Conservation (phyloP, 2,113 vertebrate genomes). For the Notothenia rossii region DNA sequence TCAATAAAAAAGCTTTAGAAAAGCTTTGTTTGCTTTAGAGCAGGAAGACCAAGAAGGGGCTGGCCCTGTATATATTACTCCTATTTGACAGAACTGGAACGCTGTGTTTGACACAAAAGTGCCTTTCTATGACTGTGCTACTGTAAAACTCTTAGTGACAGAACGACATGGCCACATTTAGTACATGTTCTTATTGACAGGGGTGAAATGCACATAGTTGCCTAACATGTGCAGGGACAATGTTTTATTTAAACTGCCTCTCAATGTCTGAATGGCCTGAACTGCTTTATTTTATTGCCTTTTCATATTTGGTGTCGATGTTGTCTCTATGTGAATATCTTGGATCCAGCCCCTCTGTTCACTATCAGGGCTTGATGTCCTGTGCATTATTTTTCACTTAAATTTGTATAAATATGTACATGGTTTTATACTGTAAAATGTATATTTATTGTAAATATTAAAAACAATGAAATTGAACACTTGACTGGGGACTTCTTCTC, state of each 20-base stretch:
- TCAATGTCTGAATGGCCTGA: constrained; percentile 80
- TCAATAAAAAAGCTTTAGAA: constrained; percentile 75
- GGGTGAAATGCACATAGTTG: constrained; percentile 72
- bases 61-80: constrained; percentile 80
- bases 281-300: constrained; percentile 64
- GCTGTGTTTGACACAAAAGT: constrained; percentile 82
- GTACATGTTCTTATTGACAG: constrained; percentile 63
- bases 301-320: constrained; percentile 69
- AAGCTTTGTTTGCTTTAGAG: constrained; percentile 80
- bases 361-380: constrained; percentile 93
- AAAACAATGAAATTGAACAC: constrained; percentile 82
- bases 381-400: constrained; percentile 88
- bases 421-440: constrained; percentile 91
- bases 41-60: constrained; percentile 80
- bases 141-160: constrained; percentile 75
- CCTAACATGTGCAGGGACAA: constrained; percentile 85
- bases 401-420: constrained; percentile 91
- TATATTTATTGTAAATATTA: constrained; percentile 94
- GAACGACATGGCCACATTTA: constrained; percentile 62
- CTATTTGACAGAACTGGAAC: constrained; percentile 79
- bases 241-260: constrained; percentile 92
- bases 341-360: constrained; percentile 85
- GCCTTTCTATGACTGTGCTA: constrained; percentile 83
- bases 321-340: constrained; percentile 83
- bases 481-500: constrained; percentile 15